Evolutionary conservation across 2,113 vertebrate species (phyloP).

Genomic region (Microtus oregoni): DNA sequence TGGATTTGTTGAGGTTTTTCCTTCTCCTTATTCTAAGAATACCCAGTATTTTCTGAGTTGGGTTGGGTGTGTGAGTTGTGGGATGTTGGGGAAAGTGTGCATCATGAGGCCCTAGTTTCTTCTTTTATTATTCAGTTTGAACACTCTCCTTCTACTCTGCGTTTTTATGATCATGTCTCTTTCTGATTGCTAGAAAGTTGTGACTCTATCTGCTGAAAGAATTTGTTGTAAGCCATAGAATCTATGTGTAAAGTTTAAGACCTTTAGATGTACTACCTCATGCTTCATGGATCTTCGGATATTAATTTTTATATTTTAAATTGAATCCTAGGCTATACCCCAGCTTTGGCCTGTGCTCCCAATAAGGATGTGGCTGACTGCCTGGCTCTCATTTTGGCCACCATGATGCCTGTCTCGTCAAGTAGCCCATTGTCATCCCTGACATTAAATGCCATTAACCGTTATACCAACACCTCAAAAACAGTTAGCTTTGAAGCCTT

Average conservation of each 20-base stretch:
- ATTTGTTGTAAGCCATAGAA: constrained; percentile 7
- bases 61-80: neutral
- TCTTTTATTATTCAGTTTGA: neutral
- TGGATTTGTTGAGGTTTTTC: neutral
- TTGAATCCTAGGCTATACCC: constrained; percentile 93
- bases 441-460: constrained; percentile 96
- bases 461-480: constrained; percentile 97
- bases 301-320: constrained; percentile 51
- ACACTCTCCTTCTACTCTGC: neutral
- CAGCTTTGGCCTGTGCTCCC: constrained; percentile 97
- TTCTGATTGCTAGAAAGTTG: constrained; percentile 10
- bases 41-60: neutral
- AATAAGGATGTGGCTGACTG: constrained; percentile 99
- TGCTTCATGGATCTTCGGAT: neutral
- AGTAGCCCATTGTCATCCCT: constrained; percentile 91
- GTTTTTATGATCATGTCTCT: neutral
- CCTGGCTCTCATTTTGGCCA: constrained; percentile 98
- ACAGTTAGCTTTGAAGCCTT: constrained; percentile 96
- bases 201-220: constrained; percentile 27
- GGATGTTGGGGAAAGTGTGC: neutral
- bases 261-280: neutral
- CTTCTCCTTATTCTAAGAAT: neutral
- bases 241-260: constrained; percentile 35
- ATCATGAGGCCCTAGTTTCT: neutral
- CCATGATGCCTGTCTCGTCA: constrained; percentile 98